Percentiles rank a stretch among this genome's conserved stretches.
Evolutionary conservation across 2,888 invertebrate genomes (phyloP).

Genomic region (Patella ulyssiponensis): DNA sequence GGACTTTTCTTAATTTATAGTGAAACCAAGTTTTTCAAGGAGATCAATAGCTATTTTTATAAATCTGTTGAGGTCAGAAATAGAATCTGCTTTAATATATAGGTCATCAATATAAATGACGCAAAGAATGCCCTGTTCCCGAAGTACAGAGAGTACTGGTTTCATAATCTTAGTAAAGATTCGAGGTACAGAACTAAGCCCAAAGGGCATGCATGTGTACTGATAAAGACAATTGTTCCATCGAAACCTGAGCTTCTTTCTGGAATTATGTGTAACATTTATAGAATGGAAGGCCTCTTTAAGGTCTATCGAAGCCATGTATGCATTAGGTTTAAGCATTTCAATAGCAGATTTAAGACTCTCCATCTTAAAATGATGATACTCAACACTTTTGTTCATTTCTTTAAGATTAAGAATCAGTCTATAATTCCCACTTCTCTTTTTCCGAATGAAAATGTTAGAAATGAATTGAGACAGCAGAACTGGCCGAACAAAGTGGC

Average conservation of each 20-base stretch:
- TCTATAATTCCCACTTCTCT: background rate
- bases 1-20: background rate
- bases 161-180: background rate
- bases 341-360: background rate
- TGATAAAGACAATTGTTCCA: conserved; percentile 20
- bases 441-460: background rate
- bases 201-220: conserved; percentile 26
- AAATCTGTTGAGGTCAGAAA: background rate
- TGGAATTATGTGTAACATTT: background rate
- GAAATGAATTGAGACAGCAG: background rate
- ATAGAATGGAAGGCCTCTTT: background rate
- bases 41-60: background rate
- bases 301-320: background rate
- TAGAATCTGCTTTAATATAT: background rate
- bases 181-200: conserved; percentile 10
- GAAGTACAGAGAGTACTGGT: background rate
- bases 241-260: conserved; percentile 10
- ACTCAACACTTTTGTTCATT: background rate
- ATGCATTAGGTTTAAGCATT: background rate
- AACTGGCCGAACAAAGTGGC: background rate
- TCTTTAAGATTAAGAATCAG: background rate
- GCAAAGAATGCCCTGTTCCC: background rate
- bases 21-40: background rate
- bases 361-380: background rate
- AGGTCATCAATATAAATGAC: conserved; percentile 5